Percentiles rank a stretch among this genome's conserved stretches.
Conservation (phyloP, 1,140 invertebrate genomes). For the Eupristina koningsbergeri region DNA sequence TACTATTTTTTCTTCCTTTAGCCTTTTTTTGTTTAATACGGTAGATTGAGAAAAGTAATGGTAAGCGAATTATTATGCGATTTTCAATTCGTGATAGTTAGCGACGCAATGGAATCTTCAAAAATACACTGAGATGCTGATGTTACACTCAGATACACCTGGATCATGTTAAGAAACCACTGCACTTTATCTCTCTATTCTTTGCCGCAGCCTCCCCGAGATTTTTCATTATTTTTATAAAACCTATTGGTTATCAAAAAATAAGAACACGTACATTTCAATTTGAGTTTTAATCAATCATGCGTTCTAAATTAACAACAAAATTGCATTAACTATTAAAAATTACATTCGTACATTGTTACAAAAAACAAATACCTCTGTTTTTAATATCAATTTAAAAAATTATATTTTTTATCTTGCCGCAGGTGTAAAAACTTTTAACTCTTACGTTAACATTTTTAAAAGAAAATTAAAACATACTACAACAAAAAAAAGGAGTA, state of each 20-base stretch:
- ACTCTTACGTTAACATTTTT: neutral
- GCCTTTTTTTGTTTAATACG: neutral
- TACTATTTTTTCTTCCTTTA: constrained; percentile 4
- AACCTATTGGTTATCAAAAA: neutral
- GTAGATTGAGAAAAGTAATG: neutral
- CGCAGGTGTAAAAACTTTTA: neutral
- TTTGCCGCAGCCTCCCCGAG: neutral
- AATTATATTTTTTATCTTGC: neutral
- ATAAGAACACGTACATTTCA: no score
- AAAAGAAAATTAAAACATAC: neutral
- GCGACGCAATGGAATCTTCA: no score
- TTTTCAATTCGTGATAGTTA: neutral
- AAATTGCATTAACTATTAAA: neutral
- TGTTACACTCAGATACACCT: constrained; percentile 8
- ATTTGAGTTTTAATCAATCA: no score
- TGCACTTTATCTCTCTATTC: no score
- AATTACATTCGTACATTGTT: neutral
- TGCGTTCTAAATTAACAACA: neutral
- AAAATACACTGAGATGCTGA: neutral
- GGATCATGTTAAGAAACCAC: neutral
- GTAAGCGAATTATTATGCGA: neutral
- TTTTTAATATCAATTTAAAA: neutral
- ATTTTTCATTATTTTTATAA: neutral
- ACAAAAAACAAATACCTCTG: neutral
- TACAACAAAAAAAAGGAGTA: neutral